Percentiles rank a stretch among this genome's conserved stretches.
These are phyloP conservation scores for Siniperca scherzeri DNA, from an alignment of 2,797 vertebrate species.

Conservation along the genomic window DNA sequence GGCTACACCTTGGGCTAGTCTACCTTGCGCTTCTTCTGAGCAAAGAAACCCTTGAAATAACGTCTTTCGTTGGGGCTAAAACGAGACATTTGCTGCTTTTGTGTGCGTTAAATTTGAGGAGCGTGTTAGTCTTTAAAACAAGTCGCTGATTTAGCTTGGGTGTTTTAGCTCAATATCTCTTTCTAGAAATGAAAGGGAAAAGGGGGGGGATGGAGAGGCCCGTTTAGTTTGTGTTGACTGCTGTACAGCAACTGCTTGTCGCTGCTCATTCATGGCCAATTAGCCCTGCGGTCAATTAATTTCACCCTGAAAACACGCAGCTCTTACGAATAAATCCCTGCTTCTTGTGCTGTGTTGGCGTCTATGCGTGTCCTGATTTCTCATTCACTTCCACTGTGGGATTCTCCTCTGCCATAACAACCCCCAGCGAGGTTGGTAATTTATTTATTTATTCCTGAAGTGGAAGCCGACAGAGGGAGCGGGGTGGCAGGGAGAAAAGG, in stretches of 20 bases:
- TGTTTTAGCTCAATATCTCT: not conserved
- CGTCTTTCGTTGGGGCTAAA: not conserved
- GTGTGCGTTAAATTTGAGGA: not conserved
- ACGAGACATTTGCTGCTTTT: fast-evolving
- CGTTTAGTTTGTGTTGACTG: conserved; percentile 24
- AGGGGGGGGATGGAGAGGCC: conserved; percentile 24
- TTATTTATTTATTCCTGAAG: conserved; percentile 64
- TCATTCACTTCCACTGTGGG: conserved; percentile 30
- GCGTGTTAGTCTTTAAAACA: not conserved
- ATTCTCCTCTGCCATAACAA: conserved; percentile 25
- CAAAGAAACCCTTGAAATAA: not conserved
- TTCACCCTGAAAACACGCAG: conserved; percentile 9
- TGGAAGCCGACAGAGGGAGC: conserved; percentile 25
- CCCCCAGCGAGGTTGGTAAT: conserved; percentile 41
- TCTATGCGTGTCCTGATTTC: conserved; percentile 24
- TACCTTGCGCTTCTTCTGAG: not conserved
- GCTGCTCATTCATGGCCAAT: conserved; percentile 40
- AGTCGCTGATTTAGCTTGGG: not conserved
- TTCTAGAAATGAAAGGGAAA: not conserved
- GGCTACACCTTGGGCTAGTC: conserved; percentile 45
- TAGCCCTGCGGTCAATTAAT: conserved; percentile 42
- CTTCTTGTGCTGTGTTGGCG: not conserved
- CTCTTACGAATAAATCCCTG: not conserved
- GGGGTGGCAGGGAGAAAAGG: not conserved
- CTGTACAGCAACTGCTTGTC: conserved; percentile 12